Conservation (phyloP, 2,113 vertebrate species). For the Oryzias woworae region DNA sequence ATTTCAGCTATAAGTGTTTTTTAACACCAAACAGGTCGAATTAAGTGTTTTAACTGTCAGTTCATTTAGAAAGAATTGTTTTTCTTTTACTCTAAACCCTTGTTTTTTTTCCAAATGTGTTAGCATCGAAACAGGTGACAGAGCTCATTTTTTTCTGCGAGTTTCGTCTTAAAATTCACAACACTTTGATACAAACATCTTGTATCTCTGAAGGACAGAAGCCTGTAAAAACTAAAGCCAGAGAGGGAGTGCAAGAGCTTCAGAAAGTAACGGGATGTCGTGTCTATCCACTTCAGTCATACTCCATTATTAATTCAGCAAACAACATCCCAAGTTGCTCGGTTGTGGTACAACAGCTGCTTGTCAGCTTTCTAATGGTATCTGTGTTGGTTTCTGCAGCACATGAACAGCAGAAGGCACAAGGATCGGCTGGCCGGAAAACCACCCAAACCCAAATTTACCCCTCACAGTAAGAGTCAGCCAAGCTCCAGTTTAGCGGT, state of each 20-base stretch:
- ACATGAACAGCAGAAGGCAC: constrained; percentile 97
- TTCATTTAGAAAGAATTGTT: constrained; percentile 22
- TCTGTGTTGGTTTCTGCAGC: constrained; percentile 75
- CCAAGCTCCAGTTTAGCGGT: constrained; percentile 87
- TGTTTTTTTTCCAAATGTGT: constrained; percentile 30
- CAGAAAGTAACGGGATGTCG: constrained; percentile 40
- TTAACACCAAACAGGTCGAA: constrained; percentile 29
- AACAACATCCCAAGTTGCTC: constrained; percentile 51
- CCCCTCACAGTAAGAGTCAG: constrained; percentile 90
- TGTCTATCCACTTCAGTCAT: constrained; percentile 39
- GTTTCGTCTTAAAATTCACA: constrained; percentile 36
- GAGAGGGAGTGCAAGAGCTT: constrained; percentile 10
- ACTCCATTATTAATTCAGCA: constrained; percentile 54
- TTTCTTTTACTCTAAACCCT: constrained; percentile 41
- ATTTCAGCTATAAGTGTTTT: constrained; percentile 30
- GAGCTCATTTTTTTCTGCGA: constrained; percentile 13
- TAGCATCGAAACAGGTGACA: constrained; percentile 24
- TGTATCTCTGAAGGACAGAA: constrained; percentile 29
- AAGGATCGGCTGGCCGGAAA: constrained; percentile 96
- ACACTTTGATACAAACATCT: constrained; percentile 31
- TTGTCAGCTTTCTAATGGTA: constrained; percentile 44
- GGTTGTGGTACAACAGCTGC: constrained; percentile 48
- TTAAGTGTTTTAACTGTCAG: constrained; percentile 30
- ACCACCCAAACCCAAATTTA: constrained; percentile 91
- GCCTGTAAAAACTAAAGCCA: constrained; percentile 31